phyloP scores from a whole-genome alignment of 2,888 invertebrate species.

The Ligdia adustata region DNA sequence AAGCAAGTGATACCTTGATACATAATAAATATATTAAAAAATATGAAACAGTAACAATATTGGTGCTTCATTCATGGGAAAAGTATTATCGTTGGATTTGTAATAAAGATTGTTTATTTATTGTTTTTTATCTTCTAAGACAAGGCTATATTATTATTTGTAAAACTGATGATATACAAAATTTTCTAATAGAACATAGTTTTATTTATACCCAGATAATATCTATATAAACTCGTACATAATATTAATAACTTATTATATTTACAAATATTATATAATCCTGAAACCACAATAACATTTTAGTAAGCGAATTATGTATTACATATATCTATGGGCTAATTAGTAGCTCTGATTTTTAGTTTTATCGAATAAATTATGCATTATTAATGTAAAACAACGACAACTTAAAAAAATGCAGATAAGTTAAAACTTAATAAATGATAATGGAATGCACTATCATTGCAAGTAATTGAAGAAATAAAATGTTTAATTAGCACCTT shows the following conservation, averaged over 20 bases:
- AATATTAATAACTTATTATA: constrained; percentile 20
- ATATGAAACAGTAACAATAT: constrained; percentile 34
- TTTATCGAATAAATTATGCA: not conserved
- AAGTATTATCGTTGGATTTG: constrained; percentile 68
- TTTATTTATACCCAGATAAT: constrained; percentile 49
- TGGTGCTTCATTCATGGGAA: constrained; percentile 62
- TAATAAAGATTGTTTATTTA: constrained; percentile 64
- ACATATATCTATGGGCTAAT: not conserved
- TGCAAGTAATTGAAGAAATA: constrained; percentile 8
- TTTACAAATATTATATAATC: constrained; percentile 28
- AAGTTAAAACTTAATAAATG: constrained; percentile 11
- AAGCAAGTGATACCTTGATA: constrained; percentile 38
- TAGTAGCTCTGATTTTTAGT: not conserved
- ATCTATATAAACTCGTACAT: constrained; percentile 1
- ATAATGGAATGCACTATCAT: constrained; percentile 47
- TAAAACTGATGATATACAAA: constrained; percentile 76
- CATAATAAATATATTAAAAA: constrained; percentile 3
- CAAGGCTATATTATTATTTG: constrained; percentile 71
- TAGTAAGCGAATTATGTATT: constrained; percentile 10
- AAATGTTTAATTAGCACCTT: constrained; percentile 10
- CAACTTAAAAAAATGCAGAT: constrained; percentile 9
- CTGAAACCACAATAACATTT: constrained; percentile 11
- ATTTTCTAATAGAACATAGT: constrained; percentile 70
- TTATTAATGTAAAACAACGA: not conserved
- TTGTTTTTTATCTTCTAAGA: constrained; percentile 64